phyloP scores from a whole-genome alignment of 2,797 vertebrate genomes.

The Takifugu ocellatus region DNA sequence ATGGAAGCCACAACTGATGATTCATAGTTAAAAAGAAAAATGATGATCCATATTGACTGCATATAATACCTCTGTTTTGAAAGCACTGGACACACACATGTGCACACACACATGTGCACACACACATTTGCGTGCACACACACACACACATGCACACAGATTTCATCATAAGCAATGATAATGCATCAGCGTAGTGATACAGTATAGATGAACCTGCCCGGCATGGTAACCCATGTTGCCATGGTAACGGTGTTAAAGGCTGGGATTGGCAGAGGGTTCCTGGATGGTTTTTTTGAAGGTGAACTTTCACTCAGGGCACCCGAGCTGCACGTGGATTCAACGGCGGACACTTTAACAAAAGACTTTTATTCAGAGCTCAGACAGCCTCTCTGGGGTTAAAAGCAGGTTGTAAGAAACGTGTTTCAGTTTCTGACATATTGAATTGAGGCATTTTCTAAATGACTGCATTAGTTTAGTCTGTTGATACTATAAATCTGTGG shows the following conservation, averaged over 20 bases:
- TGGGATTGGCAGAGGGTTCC: conserved; percentile 2
- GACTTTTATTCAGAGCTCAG: background rate
- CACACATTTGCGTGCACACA: conserved; percentile 11
- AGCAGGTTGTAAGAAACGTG: conserved; percentile 12
- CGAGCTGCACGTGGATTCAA: conserved; percentile 14
- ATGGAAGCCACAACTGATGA: too few relatives aligned
- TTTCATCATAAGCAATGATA: conserved; percentile 59
- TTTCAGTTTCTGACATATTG: too few relatives aligned
- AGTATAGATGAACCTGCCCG: conserved; percentile 59
- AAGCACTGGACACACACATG: conserved; percentile 2
- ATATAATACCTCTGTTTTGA: too few relatives aligned
- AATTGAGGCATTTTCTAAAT: conserved; percentile 10
- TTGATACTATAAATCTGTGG: too few relatives aligned
- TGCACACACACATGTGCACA: conserved; percentile 3
- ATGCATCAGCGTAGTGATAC: conserved; percentile 51
- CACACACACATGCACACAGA: conserved; percentile 10
- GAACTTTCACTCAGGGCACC: conserved; percentile 47
- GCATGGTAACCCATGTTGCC: conserved; percentile 46
- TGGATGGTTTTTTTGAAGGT: conserved; percentile 47
- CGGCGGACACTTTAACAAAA: conserved; percentile 9
- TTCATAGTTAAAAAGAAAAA: too few relatives aligned
- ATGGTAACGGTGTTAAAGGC: conserved; percentile 50
- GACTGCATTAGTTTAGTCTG: conserved; percentile 18
- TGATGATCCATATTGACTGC: too few relatives aligned
- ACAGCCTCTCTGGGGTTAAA: conserved; percentile 25